Evolutionary conservation across 2,888 invertebrate species (phyloP).

Genomic region (Lasius fuliginosus): DNA sequence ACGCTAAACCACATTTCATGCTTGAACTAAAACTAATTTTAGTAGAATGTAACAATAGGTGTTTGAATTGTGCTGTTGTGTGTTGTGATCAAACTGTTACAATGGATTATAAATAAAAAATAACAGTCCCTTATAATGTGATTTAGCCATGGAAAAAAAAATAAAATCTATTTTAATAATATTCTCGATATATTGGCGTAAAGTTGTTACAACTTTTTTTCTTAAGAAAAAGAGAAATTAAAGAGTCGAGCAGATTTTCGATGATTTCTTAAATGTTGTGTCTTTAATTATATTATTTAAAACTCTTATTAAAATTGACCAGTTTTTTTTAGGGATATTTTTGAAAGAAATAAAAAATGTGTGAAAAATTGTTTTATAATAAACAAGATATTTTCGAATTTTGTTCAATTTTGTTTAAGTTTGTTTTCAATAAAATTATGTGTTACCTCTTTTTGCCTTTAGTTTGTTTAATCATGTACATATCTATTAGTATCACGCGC

Average conservation of each 20-base stretch:
- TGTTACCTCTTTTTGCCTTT: neutral
- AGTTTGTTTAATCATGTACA: neutral
- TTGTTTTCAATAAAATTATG: neutral
- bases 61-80: neutral
- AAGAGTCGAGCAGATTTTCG: too few relatives aligned
- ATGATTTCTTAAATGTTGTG: too few relatives aligned
- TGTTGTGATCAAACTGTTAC: neutral
- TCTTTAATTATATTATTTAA: too few relatives aligned
- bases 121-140: too few relatives aligned
- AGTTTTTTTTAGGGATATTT: neutral
- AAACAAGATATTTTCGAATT: neutral
- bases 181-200: too few relatives aligned
- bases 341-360: neutral
- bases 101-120: conserved; percentile 7
- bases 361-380: neutral
- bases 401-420: too few relatives aligned
- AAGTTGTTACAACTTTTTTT: too few relatives aligned
- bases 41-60: neutral
- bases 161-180: too few relatives aligned
- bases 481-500: neutral
- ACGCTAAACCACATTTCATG: neutral
- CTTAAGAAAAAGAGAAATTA: too few relatives aligned
- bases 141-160: neutral
- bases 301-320: too few relatives aligned
- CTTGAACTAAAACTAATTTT: conserved; percentile 22